These are phyloP conservation scores for Cacoxenus indagator DNA, from an alignment of 2,888 invertebrate genomes.

Conservation along the genomic window DNA sequence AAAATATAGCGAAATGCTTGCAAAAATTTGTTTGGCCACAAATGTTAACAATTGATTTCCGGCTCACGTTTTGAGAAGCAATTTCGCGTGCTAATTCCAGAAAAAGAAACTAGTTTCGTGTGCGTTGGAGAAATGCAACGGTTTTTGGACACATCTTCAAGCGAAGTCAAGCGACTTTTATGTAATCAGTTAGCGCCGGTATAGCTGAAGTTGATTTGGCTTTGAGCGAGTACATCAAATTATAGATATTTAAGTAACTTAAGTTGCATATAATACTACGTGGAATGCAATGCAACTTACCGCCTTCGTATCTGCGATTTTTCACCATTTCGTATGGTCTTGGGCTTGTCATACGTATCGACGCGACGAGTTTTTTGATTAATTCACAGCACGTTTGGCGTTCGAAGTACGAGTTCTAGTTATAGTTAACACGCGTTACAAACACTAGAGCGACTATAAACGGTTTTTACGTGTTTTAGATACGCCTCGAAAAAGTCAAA, in stretches of 20 bases:
- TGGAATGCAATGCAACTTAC: slow-evolving; percentile 43
- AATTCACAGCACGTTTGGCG: neutral
- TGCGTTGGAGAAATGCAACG: no score
- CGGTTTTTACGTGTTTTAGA: neutral
- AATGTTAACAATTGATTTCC: slow-evolving; percentile 15
- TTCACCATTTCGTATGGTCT: slow-evolving; percentile 55
- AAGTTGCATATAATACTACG: neutral
- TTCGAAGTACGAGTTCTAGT: neutral
- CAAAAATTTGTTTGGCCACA: neutral
- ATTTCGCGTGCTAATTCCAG: no score
- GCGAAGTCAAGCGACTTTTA: no score
- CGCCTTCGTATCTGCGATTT: slow-evolving; percentile 67
- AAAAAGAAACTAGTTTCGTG: no score
- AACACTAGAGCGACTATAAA: neutral
- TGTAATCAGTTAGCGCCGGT: no score
- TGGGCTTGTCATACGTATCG: slow-evolving; percentile 5
- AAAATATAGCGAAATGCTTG: no score
- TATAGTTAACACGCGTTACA: neutral
- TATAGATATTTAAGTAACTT: neutral
- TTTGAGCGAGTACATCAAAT: no score
- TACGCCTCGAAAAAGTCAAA: neutral
- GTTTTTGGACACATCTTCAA: no score
- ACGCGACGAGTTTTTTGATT: neutral
- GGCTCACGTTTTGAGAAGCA: neutral
- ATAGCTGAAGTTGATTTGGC: no score